Percentiles rank a stretch among this genome's conserved stretches.
Conservation (phyloP, 2,797 vertebrate species). For the Clarias fuscus region DNA sequence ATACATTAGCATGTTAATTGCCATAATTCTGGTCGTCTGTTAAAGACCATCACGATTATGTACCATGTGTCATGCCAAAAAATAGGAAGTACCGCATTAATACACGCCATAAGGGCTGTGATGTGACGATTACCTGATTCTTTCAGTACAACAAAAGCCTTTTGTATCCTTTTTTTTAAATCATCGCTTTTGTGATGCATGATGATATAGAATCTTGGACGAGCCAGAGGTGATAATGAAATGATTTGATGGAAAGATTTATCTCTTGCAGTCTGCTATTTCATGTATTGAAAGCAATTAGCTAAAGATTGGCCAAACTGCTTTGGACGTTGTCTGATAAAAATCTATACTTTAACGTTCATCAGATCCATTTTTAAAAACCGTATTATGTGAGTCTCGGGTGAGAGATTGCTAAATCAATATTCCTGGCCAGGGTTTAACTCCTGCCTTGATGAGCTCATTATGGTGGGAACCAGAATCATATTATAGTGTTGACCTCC, state of each 20-base stretch:
- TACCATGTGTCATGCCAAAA: neutral
- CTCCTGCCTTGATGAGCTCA: conserved; percentile 46
- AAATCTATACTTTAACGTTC: conserved; percentile 27
- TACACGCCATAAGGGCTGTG: neutral
- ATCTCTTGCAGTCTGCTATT: neutral
- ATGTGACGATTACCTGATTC: neutral
- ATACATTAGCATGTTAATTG: conserved; percentile 40
- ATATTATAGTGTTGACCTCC: conserved; percentile 44
- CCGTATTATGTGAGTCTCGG: conserved; percentile 18
- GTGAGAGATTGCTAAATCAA: conserved; percentile 48
- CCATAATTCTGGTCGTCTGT: conserved; percentile 7
- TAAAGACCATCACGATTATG: neutral
- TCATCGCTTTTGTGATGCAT: neutral
- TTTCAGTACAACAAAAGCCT: conserved; percentile 3
- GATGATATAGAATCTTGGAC: neutral
- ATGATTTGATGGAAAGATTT: neutral
- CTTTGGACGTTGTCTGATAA: neutral
- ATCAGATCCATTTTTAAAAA: conserved; percentile 37
- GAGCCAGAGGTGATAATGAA: neutral
- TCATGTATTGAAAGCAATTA: conserved; percentile 33
- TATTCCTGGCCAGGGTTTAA: conserved; percentile 42
- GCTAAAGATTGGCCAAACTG: conserved; percentile 10
- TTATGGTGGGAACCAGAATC: conserved; percentile 34
- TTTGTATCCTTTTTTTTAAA: neutral
- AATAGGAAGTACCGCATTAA: conserved; percentile 9